These are phyloP conservation scores for Cuculus canorus DNA, from an alignment of 2,797 vertebrate genomes.

Conservation along the genomic window DNA sequence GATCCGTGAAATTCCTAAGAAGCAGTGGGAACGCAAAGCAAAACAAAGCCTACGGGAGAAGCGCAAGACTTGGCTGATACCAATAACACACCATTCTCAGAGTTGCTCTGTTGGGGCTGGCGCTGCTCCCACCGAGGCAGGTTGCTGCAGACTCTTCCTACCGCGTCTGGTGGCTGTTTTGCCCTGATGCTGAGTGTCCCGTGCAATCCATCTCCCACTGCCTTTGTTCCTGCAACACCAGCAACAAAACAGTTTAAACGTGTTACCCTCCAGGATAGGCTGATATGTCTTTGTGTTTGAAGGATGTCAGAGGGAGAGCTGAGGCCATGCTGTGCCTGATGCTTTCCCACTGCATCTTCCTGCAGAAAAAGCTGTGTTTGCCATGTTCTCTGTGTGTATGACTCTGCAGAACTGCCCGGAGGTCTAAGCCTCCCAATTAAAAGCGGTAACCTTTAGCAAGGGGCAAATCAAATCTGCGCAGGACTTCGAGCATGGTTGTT, in stretches of 20 bases:
- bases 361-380: not conserved
- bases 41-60: not conserved
- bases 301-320: not conserved
- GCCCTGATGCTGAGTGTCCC: not conserved
- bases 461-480: not conserved
- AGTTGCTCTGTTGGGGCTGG: not conserved
- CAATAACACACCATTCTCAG: accelerated
- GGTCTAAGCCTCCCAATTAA: not conserved
- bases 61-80: not conserved
- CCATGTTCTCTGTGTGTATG: not conserved
- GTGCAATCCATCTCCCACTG: not conserved
- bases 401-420: not conserved
- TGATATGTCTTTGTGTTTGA: not conserved
- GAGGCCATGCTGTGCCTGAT: not conserved
- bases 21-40: not conserved
- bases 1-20: not conserved
- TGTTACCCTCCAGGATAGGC: not conserved
- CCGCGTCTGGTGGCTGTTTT: accelerated
- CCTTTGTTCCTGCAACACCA: not conserved
- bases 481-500: not conserved
- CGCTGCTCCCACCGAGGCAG: accelerated
- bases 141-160: not conserved
- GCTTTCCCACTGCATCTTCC: not conserved
- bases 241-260: not conserved
- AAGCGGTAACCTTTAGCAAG: not conserved